phyloP scores from a whole-genome alignment of 2,797 vertebrate genomes.

The Catharus ustulatus region DNA sequence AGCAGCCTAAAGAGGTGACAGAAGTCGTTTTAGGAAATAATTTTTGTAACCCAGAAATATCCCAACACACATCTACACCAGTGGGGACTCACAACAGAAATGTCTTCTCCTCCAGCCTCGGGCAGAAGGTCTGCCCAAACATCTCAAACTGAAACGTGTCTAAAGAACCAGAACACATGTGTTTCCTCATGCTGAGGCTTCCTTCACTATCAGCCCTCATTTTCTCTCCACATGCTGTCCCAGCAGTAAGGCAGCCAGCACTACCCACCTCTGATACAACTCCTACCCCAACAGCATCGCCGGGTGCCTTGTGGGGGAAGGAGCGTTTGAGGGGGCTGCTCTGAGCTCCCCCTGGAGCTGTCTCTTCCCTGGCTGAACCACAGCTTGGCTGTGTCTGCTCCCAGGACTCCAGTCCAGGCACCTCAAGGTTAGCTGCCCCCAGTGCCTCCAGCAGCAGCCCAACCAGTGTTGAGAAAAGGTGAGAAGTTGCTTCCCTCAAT shows the following conservation, averaged over 20 bases:
- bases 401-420: neutral
- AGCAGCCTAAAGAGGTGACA: neutral
- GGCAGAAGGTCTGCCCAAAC: neutral
- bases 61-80: neutral
- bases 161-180: neutral
- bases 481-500: neutral
- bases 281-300: neutral
- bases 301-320: too few relatives aligned
- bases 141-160: neutral
- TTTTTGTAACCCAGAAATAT: neutral
- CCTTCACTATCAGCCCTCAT: neutral
- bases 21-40: neutral
- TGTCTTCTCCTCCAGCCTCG: neutral
- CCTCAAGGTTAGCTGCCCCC: neutral
- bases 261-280: neutral
- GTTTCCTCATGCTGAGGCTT: neutral
- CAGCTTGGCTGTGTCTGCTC: neutral
- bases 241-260: neutral
- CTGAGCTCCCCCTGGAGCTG: neutral
- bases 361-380: neutral
- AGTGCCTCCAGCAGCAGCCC: too few relatives aligned
- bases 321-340: neutral
- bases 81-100: accelerated
- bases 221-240: neutral
- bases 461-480: neutral